Conservation (phyloP, 2,797 vertebrate species). For the Pseudomugil tenellus region DNA sequence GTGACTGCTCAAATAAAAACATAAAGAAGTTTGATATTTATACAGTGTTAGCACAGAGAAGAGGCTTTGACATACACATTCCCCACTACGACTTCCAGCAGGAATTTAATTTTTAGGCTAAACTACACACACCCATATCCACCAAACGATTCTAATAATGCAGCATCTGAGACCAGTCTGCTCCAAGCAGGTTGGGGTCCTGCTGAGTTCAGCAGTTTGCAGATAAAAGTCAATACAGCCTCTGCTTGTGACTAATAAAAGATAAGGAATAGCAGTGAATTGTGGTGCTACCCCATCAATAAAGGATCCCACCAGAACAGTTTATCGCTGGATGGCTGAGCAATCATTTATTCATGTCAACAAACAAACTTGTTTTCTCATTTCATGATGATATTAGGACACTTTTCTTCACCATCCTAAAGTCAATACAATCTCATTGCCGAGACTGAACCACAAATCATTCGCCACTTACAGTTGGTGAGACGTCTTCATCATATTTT, state of each 20-base stretch:
- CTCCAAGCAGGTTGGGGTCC: slow-evolving; percentile 13
- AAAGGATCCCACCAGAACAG: background rate
- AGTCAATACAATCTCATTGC: background rate
- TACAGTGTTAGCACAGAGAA: background rate
- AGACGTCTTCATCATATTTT: slow-evolving; percentile 95
- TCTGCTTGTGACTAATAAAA: slow-evolving; percentile 32
- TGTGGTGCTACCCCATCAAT: slow-evolving; percentile 49
- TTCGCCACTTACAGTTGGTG: slow-evolving; percentile 84
- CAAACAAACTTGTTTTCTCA: background rate
- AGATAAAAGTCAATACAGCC: slow-evolving; percentile 12
- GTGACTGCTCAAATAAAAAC: no score
- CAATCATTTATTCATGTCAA: slow-evolving; percentile 17
- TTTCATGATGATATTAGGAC: background rate
- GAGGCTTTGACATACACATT: background rate
- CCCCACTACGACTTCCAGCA: background rate
- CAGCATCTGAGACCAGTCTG: background rate
- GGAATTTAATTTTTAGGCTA: slow-evolving; percentile 3
- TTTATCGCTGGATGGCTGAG: slow-evolving; percentile 39
- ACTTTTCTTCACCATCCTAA: background rate
- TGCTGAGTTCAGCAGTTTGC: slow-evolving; percentile 32
- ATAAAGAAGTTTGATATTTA: background rate
- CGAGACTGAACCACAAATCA: background rate
- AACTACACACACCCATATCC: slow-evolving; percentile 7
- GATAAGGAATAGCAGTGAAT: slow-evolving; percentile 29
- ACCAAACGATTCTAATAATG: no score